Conservation (phyloP, 1,140 invertebrate species). For the Scaptodrosophila lebanonensis region DNA sequence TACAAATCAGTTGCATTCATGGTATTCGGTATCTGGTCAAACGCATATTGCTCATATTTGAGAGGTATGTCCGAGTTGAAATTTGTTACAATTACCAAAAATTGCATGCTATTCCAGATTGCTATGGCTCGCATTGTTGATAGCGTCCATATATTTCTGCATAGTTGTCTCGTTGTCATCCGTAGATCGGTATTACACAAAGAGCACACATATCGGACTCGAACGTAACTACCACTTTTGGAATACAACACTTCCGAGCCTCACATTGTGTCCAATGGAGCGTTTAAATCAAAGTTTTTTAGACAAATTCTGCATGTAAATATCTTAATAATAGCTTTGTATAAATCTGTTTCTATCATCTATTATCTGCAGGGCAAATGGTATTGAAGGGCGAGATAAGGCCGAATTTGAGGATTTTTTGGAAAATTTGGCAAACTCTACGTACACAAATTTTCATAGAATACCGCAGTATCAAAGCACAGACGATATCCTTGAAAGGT, state of each 20-base stretch:
- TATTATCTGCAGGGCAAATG: slow-evolving; percentile 12
- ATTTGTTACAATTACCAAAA: neutral
- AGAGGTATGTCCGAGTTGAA: slow-evolving; percentile 52
- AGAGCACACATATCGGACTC: slow-evolving; percentile 82
- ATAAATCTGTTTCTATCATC: neutral
- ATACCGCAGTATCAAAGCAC: slow-evolving; percentile 48
- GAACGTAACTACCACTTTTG: slow-evolving; percentile 83
- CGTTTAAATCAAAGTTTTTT: slow-evolving; percentile 77
- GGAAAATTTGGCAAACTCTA: slow-evolving; percentile 70
- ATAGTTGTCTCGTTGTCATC: slow-evolving; percentile 55
- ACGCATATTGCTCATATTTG: slow-evolving; percentile 35
- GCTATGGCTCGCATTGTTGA: slow-evolving; percentile 53
- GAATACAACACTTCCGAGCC: slow-evolving; percentile 82
- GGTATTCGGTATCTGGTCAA: slow-evolving; percentile 52
- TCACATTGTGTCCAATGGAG: slow-evolving; percentile 79
- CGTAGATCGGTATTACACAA: slow-evolving; percentile 54
- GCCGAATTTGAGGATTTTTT: slow-evolving; percentile 51
- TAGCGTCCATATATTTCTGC: slow-evolving; percentile 49
- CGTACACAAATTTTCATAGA: slow-evolving; percentile 64
- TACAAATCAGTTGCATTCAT: slow-evolving; percentile 53
- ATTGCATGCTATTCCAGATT: slow-evolving; percentile 27
- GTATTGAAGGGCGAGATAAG: slow-evolving; percentile 28
- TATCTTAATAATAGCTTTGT: neutral
- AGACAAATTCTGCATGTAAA: slow-evolving; percentile 77
- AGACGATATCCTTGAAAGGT: slow-evolving; percentile 32